A percentile compares a stretch with the other conserved stretches of the same genome.
Evolutionary conservation across 2,113 vertebrate species (phyloP).

Genomic region (Melospiza melodia): DNA sequence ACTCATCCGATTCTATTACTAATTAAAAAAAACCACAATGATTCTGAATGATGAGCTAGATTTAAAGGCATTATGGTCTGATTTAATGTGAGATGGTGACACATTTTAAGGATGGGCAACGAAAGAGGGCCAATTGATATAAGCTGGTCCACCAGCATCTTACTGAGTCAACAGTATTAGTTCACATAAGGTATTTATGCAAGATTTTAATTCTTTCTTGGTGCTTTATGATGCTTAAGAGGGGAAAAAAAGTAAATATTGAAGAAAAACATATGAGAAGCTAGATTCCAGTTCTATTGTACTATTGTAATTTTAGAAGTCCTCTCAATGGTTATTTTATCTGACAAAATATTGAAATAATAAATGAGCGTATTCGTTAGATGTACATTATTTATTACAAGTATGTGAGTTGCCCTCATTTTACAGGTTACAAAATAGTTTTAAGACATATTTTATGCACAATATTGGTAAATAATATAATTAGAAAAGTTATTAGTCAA

Average conservation of each 20-base stretch:
- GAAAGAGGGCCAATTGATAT: not conserved
- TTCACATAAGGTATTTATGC: not conserved
- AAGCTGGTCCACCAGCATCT: not conserved
- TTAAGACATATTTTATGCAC: not conserved
- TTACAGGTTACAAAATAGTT: not conserved
- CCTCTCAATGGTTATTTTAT: not conserved
- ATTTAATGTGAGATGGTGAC: not conserved
- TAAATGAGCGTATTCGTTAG: not conserved
- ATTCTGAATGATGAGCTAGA: not conserved
- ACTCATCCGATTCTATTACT: not conserved
- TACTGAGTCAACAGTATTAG: not conserved
- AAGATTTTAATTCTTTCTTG: not conserved
- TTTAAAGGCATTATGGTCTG: not conserved
- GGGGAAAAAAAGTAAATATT: not conserved
- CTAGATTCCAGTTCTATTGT: not conserved
- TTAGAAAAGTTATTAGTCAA: not conserved
- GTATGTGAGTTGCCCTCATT: not conserved
- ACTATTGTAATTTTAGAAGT: not conserved
- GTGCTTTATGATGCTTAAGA: rapidly evolving
- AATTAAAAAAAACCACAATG: rapidly evolving
- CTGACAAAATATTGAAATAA: not conserved
- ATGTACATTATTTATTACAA: not conserved
- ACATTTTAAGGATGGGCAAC: not conserved
- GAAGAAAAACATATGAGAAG: not conserved
- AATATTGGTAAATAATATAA: not conserved